A percentile compares a stretch with the other conserved stretches of the same genome.
These are phyloP conservation scores for Leguminivora glycinivorella DNA, from an alignment of 1,140 invertebrate genomes.

Conservation along the genomic window DNA sequence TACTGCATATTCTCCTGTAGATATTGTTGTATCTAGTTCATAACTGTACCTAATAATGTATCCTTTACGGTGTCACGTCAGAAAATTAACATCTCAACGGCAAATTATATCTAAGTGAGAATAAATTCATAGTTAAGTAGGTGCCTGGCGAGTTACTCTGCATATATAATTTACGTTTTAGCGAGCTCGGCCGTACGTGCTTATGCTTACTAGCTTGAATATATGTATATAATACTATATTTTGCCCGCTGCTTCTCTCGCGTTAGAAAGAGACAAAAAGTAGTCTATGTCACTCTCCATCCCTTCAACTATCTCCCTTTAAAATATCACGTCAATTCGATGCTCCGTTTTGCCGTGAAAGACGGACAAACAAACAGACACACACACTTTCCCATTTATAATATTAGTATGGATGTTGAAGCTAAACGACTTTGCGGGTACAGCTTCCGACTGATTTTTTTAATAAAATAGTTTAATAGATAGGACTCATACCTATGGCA, in stretches of 20 bases:
- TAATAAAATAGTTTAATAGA: too few relatives aligned
- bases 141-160: neutral
- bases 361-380: too few relatives aligned
- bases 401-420: neutral
- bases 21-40: slow-evolving; percentile 14
- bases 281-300: too few relatives aligned
- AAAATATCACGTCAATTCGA: too few relatives aligned
- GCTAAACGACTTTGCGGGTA: neutral
- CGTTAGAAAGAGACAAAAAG: too few relatives aligned
- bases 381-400: too few relatives aligned
- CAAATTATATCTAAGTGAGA: slow-evolving; percentile 11
- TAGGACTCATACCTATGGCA: too few relatives aligned
- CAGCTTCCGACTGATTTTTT: too few relatives aligned
- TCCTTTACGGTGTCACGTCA: neutral
- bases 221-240: too few relatives aligned
- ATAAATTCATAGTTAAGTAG: slow-evolving; percentile 22
- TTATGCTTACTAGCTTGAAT: neutral
- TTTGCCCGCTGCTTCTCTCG: too few relatives aligned
- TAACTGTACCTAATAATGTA: slow-evolving; percentile 9
- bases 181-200: neutral
- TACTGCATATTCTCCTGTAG: neutral
- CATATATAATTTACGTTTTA: neutral
- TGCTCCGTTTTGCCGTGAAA: too few relatives aligned
- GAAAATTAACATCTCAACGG: slow-evolving; percentile 10
- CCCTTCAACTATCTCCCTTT: too few relatives aligned